Percentiles rank a stretch among this genome's conserved stretches.
Evolutionary conservation across 2,888 invertebrate species (phyloP).

Genomic region (Tiliacea citrago): DNA sequence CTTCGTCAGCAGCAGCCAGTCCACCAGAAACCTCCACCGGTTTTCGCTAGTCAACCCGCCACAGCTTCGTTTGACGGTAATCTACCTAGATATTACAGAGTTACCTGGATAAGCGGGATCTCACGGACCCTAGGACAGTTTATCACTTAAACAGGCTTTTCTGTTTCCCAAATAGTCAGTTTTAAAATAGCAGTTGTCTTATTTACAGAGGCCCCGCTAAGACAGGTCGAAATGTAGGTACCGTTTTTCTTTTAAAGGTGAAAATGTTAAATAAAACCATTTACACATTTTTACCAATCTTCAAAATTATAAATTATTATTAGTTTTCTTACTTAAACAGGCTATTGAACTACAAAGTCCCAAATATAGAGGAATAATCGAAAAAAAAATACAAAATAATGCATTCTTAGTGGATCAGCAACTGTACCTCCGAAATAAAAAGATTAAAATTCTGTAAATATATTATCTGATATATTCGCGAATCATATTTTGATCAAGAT

Average conservation of each 20-base stretch:
- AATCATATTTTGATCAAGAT: too few species aligned
- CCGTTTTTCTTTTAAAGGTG: background rate
- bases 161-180: background rate
- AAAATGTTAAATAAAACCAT: background rate
- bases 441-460: too few species aligned
- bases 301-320: background rate
- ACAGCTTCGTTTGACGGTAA: slow-evolving; percentile 93
- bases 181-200: background rate
- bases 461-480: too few species aligned
- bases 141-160: background rate
- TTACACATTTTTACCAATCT: background rate
- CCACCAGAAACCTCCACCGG: slow-evolving; percentile 94
- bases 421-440: too few species aligned
- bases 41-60: slow-evolving; percentile 95
- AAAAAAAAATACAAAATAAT: background rate
- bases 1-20: slow-evolving; percentile 94
- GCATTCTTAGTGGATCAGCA: too few species aligned
- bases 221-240: background rate
- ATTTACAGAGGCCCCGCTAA: background rate
- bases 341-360: background rate
- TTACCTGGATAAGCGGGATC: background rate
- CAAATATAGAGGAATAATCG: background rate
- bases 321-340: background rate
- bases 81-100: slow-evolving; percentile 10
- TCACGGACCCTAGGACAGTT: background rate